Conservation (phyloP, 2,888 invertebrate species). For the Lomographa bimaculata region DNA sequence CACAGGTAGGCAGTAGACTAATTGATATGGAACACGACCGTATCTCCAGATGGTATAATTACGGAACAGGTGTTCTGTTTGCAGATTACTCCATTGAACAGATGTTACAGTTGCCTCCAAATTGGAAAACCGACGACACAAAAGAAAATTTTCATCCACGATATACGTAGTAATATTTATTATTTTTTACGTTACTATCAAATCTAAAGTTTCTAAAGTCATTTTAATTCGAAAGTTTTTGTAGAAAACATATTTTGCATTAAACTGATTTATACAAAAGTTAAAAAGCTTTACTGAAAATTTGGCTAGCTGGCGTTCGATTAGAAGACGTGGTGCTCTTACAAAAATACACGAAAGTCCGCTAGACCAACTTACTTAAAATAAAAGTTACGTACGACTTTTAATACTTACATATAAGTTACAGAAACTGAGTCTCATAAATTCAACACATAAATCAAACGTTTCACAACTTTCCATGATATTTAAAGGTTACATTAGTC, state of each 20-base stretch:
- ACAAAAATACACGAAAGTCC: too few species aligned
- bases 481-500: conserved; percentile 63
- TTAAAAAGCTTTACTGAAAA: too few species aligned
- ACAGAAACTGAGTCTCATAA: conserved; percentile 49
- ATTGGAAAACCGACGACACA: too few species aligned
- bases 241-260: too few species aligned
- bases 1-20: conserved; percentile 13
- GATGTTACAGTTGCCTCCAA: too few species aligned
- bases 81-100: neutral
- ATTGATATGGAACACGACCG: conserved; percentile 17
- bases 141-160: conserved; percentile 1
- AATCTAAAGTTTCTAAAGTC: too few species aligned
- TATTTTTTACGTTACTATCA: too few species aligned
- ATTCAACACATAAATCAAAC: conserved; percentile 56
- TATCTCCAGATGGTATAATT: neutral
- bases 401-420: conserved; percentile 45
- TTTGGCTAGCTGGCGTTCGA: too few species aligned
- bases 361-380: conserved; percentile 3
- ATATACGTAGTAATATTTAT: too few species aligned
- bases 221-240: too few species aligned
- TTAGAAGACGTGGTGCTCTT: too few species aligned
- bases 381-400: conserved; percentile 18
- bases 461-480: conserved; percentile 65
- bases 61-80: conserved; percentile 2
- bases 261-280: too few species aligned